Percentiles rank a stretch among this genome's conserved stretches.
These are phyloP conservation scores for Silurus meridionalis DNA, from an alignment of 2,113 vertebrate genomes.

Conservation along the genomic window DNA sequence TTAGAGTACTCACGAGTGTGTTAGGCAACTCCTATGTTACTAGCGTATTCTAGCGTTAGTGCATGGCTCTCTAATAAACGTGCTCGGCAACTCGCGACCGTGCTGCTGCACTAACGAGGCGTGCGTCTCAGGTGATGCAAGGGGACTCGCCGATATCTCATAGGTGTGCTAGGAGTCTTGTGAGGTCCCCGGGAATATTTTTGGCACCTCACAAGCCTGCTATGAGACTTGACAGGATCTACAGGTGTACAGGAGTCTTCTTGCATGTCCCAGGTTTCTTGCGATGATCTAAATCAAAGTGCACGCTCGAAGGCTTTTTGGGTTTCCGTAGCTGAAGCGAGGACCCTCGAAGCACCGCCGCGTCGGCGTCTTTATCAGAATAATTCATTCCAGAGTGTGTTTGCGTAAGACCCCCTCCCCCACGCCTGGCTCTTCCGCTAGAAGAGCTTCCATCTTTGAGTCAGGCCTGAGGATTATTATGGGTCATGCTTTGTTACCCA, in stretches of 20 bases:
- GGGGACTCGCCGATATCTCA: background rate
- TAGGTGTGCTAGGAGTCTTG: background rate
- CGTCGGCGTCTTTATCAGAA: slow-evolving; percentile 71
- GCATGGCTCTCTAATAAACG: background rate
- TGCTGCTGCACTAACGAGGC: background rate
- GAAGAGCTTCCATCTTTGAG: slow-evolving; percentile 68
- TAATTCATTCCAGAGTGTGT: slow-evolving; percentile 70
- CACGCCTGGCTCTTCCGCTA: slow-evolving; percentile 63
- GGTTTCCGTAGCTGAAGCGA: slow-evolving; percentile 4
- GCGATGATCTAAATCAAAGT: background rate
- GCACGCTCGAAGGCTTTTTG: background rate
- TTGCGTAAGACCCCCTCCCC: slow-evolving; percentile 52
- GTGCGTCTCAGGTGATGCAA: background rate
- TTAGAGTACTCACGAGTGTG: background rate
- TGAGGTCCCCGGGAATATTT: background rate
- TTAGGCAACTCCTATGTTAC: background rate
- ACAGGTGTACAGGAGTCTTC: background rate
- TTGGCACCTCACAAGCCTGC: background rate
- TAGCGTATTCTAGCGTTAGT: background rate
- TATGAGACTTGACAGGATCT: background rate
- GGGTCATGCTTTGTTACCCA: slow-evolving; percentile 80
- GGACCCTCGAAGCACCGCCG: background rate
- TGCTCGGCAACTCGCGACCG: background rate
- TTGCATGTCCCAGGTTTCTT: background rate
- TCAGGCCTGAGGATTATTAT: slow-evolving; percentile 76